Evolutionary conservation across 2,797 vertebrate genomes (phyloP).

Genomic region (Lophotriccus pileatus): DNA sequence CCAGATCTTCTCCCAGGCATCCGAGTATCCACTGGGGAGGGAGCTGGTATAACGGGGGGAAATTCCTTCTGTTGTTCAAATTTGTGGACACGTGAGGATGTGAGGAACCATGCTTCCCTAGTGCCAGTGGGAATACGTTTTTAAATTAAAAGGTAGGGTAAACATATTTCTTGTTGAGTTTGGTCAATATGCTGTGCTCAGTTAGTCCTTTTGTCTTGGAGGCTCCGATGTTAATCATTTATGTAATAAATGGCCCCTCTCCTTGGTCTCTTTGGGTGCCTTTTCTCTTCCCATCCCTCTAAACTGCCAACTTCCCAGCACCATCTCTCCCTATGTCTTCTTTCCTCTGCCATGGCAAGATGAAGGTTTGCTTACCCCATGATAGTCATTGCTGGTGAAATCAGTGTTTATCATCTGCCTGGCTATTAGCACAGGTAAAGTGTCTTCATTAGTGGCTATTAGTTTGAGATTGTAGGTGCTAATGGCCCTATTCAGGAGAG

Average conservation of each 20-base stretch:
- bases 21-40: neutral
- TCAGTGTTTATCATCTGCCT: neutral
- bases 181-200: neutral
- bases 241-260: neutral
- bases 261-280: neutral
- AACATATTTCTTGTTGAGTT: neutral
- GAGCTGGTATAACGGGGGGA: neutral
- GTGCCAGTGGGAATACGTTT: neutral
- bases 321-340: neutral
- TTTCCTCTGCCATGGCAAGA: neutral
- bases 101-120: neutral
- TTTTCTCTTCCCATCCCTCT: neutral
- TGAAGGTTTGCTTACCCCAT: neutral
- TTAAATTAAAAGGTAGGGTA: neutral
- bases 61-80: neutral
- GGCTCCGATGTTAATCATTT: neutral
- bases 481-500: slow-evolving; percentile 24
- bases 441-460: slow-evolving; percentile 41
- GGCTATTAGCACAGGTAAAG: slow-evolving; percentile 36
- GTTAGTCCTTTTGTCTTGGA: neutral
- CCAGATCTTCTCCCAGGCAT: neutral
- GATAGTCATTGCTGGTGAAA: neutral
- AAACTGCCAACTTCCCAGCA: neutral
- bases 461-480: slow-evolving; percentile 44
- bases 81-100: neutral